These are phyloP conservation scores for Cerastoderma edule DNA, from an alignment of 2,888 invertebrate genomes.

Conservation along the genomic window DNA sequence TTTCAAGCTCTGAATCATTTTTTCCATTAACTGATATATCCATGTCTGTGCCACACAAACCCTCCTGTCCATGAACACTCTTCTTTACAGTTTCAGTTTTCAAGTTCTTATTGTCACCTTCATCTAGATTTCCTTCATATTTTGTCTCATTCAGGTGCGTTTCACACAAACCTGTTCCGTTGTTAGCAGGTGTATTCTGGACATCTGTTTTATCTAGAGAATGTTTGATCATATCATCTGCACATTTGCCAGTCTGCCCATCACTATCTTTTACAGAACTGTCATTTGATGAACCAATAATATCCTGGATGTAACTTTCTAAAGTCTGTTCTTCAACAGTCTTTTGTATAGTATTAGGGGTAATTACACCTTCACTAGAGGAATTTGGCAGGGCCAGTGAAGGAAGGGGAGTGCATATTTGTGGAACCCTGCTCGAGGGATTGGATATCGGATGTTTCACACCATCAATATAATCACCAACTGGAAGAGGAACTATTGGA, in stretches of 20 bases:
- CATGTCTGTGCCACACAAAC: too few species aligned
- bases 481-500: slow-evolving; percentile 28
- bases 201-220: too few species aligned
- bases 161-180: too few species aligned
- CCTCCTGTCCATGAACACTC: too few species aligned
- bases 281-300: slow-evolving; percentile 40
- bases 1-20: background rate
- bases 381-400: slow-evolving; percentile 41
- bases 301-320: slow-evolving; percentile 48
- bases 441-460: background rate
- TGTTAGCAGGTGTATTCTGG: too few species aligned
- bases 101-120: too few species aligned
- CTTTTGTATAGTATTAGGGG: slow-evolving; percentile 44
- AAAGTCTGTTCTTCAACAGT: slow-evolving; percentile 48
- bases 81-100: too few species aligned
- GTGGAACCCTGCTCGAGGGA: slow-evolving; percentile 25
- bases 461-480: background rate
- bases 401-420: slow-evolving; percentile 48
- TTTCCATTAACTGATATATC: too few species aligned
- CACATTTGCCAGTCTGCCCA: background rate
- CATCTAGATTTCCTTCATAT: too few species aligned
- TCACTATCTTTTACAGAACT: slow-evolving; percentile 7
- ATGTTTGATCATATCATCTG: too few species aligned
- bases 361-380: slow-evolving; percentile 9
- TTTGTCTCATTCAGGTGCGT: too few species aligned